These are phyloP conservation scores for Menidia menidia DNA, from an alignment of 2,797 vertebrate species.

Conservation along the genomic window DNA sequence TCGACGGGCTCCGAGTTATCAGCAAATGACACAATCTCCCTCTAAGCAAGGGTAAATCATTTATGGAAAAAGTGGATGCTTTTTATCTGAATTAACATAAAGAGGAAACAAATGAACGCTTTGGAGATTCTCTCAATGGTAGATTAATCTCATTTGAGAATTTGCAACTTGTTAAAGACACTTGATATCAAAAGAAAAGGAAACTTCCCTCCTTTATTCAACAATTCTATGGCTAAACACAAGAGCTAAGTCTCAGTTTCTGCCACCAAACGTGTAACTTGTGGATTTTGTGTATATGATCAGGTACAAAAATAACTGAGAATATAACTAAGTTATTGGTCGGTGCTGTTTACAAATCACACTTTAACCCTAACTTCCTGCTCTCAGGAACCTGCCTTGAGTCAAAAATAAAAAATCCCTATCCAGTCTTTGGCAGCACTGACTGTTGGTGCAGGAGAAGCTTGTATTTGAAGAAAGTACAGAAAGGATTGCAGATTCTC, in stretches of 20 bases:
- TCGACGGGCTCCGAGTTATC: not conserved
- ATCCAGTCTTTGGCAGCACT: not conserved
- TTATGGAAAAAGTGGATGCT: not conserved
- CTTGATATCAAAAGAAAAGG: not conserved
- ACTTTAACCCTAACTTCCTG: not conserved
- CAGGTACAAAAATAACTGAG: too few relatives aligned
- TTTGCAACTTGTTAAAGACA: not conserved
- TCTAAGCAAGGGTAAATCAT: not conserved
- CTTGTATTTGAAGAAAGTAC: slow-evolving; percentile 2
- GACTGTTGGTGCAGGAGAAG: slow-evolving; percentile 1
- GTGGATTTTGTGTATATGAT: too few relatives aligned
- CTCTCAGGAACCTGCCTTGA: not conserved
- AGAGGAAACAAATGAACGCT: not conserved
- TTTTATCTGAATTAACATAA: not conserved
- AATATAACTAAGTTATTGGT: too few relatives aligned
- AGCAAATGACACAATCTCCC: not conserved
- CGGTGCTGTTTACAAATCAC: too few relatives aligned
- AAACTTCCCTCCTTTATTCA: not conserved
- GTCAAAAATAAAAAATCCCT: not conserved
- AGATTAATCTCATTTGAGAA: not conserved
- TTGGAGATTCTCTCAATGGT: not conserved
- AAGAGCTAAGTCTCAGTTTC: too few relatives aligned
- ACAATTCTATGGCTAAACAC: too few relatives aligned
- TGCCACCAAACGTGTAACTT: too few relatives aligned
- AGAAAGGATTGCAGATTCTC: slow-evolving; percentile 2